These are phyloP conservation scores for Peromyscus polionotus DNA, from an alignment of 2,113 vertebrate genomes.

Conservation along the genomic window DNA sequence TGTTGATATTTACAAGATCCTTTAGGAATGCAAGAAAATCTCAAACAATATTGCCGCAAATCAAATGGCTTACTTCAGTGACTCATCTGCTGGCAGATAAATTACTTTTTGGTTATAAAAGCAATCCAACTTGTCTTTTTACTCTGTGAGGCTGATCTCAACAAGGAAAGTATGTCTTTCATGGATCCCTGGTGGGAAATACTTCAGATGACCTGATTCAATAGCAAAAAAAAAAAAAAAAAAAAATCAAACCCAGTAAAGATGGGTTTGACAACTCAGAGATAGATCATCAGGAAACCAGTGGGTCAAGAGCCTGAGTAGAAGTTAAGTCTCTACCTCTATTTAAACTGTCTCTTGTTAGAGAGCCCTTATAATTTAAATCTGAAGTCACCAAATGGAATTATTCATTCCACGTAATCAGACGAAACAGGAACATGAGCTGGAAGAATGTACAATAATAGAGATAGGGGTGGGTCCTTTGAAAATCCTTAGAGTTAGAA, in stretches of 20 bases:
- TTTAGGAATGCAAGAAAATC: slow-evolving; percentile 71
- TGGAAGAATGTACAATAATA: slow-evolving; percentile 24
- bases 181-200: slow-evolving; percentile 44
- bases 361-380: slow-evolving; percentile 42
- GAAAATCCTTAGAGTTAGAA: background rate
- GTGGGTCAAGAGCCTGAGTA: background rate
- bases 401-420: slow-evolving; percentile 51
- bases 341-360: background rate
- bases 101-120: slow-evolving; percentile 59
- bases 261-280: slow-evolving; percentile 40
- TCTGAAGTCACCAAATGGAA: slow-evolving; percentile 26
- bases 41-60: slow-evolving; percentile 62
- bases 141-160: slow-evolving; percentile 32
- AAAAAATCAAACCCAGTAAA: slow-evolving; percentile 55
- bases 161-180: slow-evolving; percentile 44
- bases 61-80: slow-evolving; percentile 40
- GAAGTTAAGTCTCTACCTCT: background rate
- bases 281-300: background rate
- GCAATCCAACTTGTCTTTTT: slow-evolving; percentile 28
- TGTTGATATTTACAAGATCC: slow-evolving; percentile 43
- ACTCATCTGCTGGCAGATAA: slow-evolving; percentile 4
- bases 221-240: background rate
- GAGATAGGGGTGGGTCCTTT: background rate
- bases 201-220: slow-evolving; percentile 60
- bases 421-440: background rate